These are phyloP conservation scores for Todus mexicanus DNA, from an alignment of 2,797 vertebrate species.

Conservation along the genomic window DNA sequence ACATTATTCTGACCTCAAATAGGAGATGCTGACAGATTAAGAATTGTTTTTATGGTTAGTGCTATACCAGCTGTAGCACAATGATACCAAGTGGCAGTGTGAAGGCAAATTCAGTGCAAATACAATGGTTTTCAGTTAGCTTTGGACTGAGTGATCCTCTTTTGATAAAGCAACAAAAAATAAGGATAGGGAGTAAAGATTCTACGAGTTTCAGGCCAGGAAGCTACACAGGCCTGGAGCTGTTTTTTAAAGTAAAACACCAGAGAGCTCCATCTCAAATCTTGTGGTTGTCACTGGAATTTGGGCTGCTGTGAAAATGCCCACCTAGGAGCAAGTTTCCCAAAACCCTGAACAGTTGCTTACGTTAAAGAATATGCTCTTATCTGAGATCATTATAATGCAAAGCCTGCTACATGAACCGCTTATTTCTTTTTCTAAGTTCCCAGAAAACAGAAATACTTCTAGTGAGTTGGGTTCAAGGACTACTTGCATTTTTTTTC, in stretches of 20 bases:
- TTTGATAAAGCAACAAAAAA: neutral
- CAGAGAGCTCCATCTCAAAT: neutral
- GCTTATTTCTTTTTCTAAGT: neutral
- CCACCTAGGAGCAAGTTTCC: neutral
- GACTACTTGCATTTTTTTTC: neutral
- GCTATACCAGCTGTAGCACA: neutral
- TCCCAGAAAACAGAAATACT: neutral
- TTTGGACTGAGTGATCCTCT: neutral
- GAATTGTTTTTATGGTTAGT: neutral
- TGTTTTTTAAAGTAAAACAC: neutral
- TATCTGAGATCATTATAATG: neutral
- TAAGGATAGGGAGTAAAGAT: neutral
- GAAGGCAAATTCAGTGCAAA: neutral
- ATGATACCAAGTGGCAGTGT: rapidly evolving
- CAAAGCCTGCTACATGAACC: neutral
- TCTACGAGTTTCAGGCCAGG: neutral
- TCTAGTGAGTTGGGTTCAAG: neutral
- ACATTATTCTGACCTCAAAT: neutral
- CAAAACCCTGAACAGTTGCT: neutral
- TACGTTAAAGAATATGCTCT: neutral
- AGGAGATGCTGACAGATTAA: neutral
- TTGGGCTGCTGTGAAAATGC: neutral
- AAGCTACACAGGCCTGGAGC: neutral
- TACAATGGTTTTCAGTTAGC: neutral
- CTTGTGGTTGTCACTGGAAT: neutral